Base-by-base conservation (phyloP, 2,888 invertebrate genomes). In the Cosmorhoe ocellata region DNA sequence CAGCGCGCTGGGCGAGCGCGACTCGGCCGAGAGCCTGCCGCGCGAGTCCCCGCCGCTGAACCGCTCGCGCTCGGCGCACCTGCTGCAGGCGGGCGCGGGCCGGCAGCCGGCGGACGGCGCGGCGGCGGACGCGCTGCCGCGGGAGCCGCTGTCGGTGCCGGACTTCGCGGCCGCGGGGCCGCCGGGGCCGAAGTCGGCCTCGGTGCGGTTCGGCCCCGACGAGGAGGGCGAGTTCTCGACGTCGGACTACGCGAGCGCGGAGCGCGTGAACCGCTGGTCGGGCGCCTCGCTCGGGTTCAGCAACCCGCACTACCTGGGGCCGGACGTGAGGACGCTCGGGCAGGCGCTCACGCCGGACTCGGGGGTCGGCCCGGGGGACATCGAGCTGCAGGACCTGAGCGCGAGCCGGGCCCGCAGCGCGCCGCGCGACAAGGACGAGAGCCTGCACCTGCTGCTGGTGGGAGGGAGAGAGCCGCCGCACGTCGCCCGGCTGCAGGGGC, bases 381-480 rank as follows among this genome's bases (percentile, higher is more conserved):
- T 90, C 1, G 90, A 90, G 67, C 74, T 90, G 52, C 81, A 76
- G 42, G 86, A 86, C 2, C 34, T 90, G 62, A 58, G 75, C 44
- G 58, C 59, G 63, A 39, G 48, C 74, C 71, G 55, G 65, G 71
- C 59, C 69, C 63, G 80, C 46, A 69, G 79, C 55, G 18, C 26
- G 22, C 58, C 56, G 11, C 44, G 59, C 91, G 9, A 89, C 89
- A 12, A 53, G 13, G 61, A 51, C 5, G 45, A 67, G 1, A 73
- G 69, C 56, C 68, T 86, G 56, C 77, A 74, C 48, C 38, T 86
- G 59, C 62, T 88, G 65, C 64, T 97, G 48, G 92, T 95, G 52
- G 96, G 96, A 0, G 97, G 97, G 0, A 93, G 94, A 66, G 96
- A 96, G 76, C 93, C 94, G 39, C 94, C 95, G 9, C 95, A 95